phyloP scores from a whole-genome alignment of 35 echinoderm and acorn worm species.

The Ophioderma brevispina region DNA sequence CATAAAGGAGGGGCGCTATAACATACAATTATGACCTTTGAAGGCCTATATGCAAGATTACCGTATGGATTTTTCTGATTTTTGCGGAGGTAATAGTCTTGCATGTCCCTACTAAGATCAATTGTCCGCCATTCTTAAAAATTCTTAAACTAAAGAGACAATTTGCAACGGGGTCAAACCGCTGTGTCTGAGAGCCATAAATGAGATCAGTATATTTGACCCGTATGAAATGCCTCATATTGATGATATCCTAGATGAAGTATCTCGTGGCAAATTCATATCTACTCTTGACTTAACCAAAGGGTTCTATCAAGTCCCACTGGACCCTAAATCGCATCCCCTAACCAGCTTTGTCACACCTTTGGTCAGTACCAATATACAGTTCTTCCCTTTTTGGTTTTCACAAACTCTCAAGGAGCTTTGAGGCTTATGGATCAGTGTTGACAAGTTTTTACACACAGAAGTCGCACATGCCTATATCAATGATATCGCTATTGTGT shows the following conservation, averaged over 20 bases:
- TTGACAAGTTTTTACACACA: background rate
- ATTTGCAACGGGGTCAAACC: too few relatives aligned
- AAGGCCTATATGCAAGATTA: too few relatives aligned
- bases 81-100: too few relatives aligned
- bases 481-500: background rate
- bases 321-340: background rate
- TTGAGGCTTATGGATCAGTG: background rate
- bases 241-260: background rate
- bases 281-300: background rate
- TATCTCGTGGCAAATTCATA: background rate
- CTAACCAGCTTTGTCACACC: background rate
- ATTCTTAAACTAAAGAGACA: too few relatives aligned
- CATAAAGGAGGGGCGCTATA: too few relatives aligned
- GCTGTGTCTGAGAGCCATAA: too few relatives aligned
- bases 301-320: background rate
- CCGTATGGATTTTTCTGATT: too few relatives aligned
- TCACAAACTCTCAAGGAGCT: background rate
- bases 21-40: too few relatives aligned
- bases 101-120: too few relatives aligned
- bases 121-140: too few relatives aligned
- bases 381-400: background rate
- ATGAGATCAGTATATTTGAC: constrained; percentile 15
- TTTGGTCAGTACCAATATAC: background rate
- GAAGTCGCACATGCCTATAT: background rate
- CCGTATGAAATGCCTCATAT: background rate